Evolutionary conservation across 1,140 invertebrate species (phyloP), one percentile per base, ranked within the genome.

Genomic region (Anoplolepis gracilipes): DNA sequence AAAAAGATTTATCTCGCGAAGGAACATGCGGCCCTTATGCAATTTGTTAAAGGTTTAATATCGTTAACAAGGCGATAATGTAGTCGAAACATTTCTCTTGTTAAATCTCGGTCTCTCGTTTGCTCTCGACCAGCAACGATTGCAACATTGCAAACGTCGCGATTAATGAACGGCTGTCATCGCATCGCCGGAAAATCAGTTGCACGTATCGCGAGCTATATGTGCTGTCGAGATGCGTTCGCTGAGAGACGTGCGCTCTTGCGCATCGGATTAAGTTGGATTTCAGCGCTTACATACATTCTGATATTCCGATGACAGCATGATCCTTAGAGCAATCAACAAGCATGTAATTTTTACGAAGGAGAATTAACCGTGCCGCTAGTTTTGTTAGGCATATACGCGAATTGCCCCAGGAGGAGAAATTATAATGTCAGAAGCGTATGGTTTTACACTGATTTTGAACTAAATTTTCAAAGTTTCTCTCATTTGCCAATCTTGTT

Each of bases 131-230:
- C n/a, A 36, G 77, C 16, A 69, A 49, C 6, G 76, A 69, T 79
- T 79, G 42, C 62, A 79, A 22, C 42, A 67, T 16, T 39, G 46
- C 39, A 16, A 79, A 70, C 77, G 28, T 73, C 67, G 57, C 78
- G 78, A 82, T 73, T 82, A 82, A 82, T 82, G 78, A 82, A 82
- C 53, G 78, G 67, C 78, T 82, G 78, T 82, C 78, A 82, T 53
- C 22, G 76, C 78, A 61, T 82, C 67, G 67, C 55, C 53, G 53
- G 78, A 82, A 73, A 73, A 82, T 82, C 78, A 73, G 53, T 72
- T 82, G 65, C 53, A n/a, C 61, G 16, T 39, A 62, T 61, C 55
- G 73, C 28, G 22, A 39, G 19, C 57, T 64, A 25, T 69, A 64
- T n/a, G 22, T 11, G 77, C 64, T 59, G 77, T 79, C 77, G 64